These are phyloP conservation scores for Parnassius smintheus DNA, from an alignment of 2,888 invertebrate genomes.

Conservation along the genomic window DNA sequence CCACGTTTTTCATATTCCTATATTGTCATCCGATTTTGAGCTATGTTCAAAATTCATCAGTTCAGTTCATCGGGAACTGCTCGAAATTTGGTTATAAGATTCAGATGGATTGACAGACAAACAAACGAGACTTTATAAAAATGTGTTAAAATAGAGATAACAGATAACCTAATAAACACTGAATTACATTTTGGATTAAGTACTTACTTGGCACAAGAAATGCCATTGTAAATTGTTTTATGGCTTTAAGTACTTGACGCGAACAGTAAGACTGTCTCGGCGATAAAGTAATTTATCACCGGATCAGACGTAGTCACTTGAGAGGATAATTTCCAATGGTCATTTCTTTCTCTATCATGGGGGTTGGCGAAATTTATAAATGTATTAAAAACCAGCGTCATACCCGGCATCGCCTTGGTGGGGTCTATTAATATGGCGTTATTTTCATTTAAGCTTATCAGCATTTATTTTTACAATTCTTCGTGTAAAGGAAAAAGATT, in stretches of 20 bases:
- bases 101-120: too few species aligned
- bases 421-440: too few species aligned
- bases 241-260: constrained; percentile 15
- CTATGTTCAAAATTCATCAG: too few species aligned
- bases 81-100: too few species aligned
- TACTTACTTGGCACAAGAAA: constrained; percentile 1
- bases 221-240: constrained; percentile 19
- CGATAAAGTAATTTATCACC: constrained; percentile 32
- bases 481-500: too few species aligned
- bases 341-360: constrained; percentile 32
- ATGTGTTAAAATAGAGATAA: neutral
- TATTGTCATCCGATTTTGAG: too few species aligned
- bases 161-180: constrained; percentile 3
- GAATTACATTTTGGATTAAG: constrained; percentile 8
- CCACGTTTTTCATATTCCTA: too few species aligned
- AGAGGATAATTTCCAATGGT: constrained; percentile 25
- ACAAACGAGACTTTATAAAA: too few species aligned
- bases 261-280: constrained; percentile 18
- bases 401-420: neutral
- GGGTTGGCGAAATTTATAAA: neutral
- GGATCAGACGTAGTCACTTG: constrained; percentile 29
- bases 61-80: too few species aligned
- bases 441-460: too few species aligned
- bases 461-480: too few species aligned
- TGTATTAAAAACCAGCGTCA: neutral